Evolutionary conservation across 2,888 invertebrate species (phyloP).

Genomic region (Latheticus oryzae): DNA sequence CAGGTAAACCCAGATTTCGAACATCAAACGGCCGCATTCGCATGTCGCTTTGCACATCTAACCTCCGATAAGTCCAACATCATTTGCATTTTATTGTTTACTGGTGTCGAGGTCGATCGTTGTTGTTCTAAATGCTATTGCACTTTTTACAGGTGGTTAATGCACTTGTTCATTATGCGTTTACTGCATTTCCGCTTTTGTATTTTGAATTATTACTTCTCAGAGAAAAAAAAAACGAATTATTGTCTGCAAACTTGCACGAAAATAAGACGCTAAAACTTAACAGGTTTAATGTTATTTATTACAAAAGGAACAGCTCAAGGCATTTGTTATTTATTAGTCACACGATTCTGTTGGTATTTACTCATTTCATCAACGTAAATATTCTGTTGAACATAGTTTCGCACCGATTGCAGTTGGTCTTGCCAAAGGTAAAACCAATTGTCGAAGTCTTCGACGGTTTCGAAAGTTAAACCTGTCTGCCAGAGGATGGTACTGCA

Average conservation of each 20-base stretch:
- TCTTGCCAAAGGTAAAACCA: constrained; percentile 61
- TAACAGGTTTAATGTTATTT: constrained; percentile 26
- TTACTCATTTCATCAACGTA: constrained; percentile 55
- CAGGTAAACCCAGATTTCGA: constrained; percentile 29
- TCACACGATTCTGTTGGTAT: constrained; percentile 13
- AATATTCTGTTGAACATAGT: constrained; percentile 62
- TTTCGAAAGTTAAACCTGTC: constrained; percentile 54
- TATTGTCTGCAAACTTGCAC: constrained; percentile 3
- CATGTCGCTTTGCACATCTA: constrained; percentile 27
- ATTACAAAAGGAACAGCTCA: constrained; percentile 17
- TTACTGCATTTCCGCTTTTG: constrained; percentile 34
- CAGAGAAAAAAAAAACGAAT: constrained; percentile 23
- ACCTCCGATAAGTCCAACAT: constrained; percentile 19
- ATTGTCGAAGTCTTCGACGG: constrained; percentile 55
- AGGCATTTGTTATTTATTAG: constrained; percentile 21
- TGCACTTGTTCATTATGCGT: constrained; percentile 36
- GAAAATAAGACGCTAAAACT: constrained; percentile 24
- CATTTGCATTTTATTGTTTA: constrained; percentile 40
- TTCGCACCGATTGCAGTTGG: constrained; percentile 57
- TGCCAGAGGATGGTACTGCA: constrained; percentile 56
- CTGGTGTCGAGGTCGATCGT: constrained; percentile 13
- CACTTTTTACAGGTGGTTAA: constrained; percentile 30
- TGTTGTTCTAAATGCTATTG: constrained; percentile 25
- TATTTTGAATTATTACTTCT: constrained; percentile 24
- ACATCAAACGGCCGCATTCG: constrained; percentile 26